These are phyloP conservation scores for Chloebia gouldiae DNA, from an alignment of 2,113 vertebrate species.

Conservation along the genomic window DNA sequence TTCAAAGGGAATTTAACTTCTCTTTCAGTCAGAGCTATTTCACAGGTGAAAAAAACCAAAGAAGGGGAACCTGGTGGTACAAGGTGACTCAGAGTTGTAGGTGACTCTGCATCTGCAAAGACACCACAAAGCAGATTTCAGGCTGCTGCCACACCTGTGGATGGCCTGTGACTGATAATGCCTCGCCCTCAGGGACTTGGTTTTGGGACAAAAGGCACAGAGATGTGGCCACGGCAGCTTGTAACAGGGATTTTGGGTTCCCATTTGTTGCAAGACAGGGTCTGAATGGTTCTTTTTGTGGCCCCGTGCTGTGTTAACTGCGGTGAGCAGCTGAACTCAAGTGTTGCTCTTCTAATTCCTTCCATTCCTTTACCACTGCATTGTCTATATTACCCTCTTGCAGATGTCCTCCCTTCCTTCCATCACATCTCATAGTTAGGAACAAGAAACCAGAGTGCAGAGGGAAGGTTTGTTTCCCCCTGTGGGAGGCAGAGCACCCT, in stretches of 20 bases:
- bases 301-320: background rate
- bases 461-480: background rate
- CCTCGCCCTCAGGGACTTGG: rapidly evolving
- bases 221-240: background rate
- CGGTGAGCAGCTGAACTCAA: background rate
- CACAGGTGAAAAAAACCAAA: background rate
- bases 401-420: background rate
- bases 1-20: background rate
- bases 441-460: background rate
- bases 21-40: background rate
- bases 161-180: rapidly evolving
- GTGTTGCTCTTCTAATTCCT: background rate
- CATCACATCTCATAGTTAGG: background rate
- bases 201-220: background rate
- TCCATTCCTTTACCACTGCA: background rate
- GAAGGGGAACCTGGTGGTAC: background rate
- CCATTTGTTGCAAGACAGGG: background rate
- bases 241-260: background rate
- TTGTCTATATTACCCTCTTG: background rate
- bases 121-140: background rate
- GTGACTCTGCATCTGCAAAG: background rate
- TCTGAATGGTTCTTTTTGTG: background rate
- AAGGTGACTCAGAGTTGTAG: background rate
- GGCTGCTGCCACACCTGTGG: background rate
- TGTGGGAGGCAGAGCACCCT: background rate